These are phyloP conservation scores for Dendrophyllia cribrosa DNA, from an alignment of 64 coral and sea anemone species.

Conservation along the genomic window DNA sequence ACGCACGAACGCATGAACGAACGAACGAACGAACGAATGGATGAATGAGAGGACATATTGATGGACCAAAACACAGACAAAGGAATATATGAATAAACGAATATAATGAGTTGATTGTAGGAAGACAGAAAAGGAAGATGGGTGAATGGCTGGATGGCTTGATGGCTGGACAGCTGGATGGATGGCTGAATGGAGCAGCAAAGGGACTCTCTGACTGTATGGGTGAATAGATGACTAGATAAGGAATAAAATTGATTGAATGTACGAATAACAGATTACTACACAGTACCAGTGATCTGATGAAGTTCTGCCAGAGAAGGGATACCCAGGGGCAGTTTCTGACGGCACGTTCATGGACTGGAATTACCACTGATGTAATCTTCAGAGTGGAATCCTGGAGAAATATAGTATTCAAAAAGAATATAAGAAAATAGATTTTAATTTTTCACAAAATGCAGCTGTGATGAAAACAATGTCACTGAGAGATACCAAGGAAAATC, in stretches of 20 bases:
- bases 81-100: not conserved
- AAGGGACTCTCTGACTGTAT: no score
- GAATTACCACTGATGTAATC: conserved; percentile 75
- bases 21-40: not conserved
- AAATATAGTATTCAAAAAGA: not conserved
- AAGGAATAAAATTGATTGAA: not conserved
- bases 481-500: no score
- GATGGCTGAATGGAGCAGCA: no score
- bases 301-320: conserved; percentile 91
- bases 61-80: not conserved
- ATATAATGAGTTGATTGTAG: no score
- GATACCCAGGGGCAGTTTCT: conserved; percentile 96
- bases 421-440: no score
- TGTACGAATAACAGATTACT: no score
- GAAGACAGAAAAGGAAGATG: no score
- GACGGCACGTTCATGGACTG: conserved; percentile 89
- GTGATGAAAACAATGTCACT: no score
- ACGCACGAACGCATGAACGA: not conserved
- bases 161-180: no score
- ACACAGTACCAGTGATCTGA: conserved; percentile 74
- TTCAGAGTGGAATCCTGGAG: conserved; percentile 85
- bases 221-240: no score
- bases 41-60: not conserved
- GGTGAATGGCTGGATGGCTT: not conserved
- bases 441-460: no score